Evolutionary conservation across 2,113 vertebrate genomes (phyloP), one percentile per base, ranked within the genome.

Genomic region (Amblyornis subalaris): DNA sequence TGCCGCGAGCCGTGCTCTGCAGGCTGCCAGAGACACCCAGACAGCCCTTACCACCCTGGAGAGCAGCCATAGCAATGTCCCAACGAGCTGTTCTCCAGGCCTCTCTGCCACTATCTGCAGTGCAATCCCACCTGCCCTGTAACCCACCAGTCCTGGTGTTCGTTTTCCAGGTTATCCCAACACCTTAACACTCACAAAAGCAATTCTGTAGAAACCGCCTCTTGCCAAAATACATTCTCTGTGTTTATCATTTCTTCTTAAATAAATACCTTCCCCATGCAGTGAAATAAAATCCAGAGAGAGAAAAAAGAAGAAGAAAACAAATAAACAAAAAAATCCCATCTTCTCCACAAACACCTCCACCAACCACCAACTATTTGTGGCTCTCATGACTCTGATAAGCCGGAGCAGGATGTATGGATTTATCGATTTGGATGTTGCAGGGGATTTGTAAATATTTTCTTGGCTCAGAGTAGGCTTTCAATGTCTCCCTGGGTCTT

Each of bases 1-100:
- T 0, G 0, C n/a, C 51, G 16, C 1, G 0, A 4, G 16, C 75
- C 1, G 0, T 29, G 48, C 62, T 11, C 65, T 6, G 12, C 67
- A 75, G 70, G 29, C 51, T 15, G 50, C 14, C 28, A 55, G 40
- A 35, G 16, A 14, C 29, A 13, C 4, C 44, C 67, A 0, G 0
- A 1, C 25, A 17, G 20, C 20, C 50, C 26, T 5, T 1, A 1
- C 9, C 13, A 5, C 35, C 7, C 7, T 0, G 1, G 65, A 47
- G 31, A 20, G 10, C 51, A 28, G 31, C 3, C 0, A 3, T 7
- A 29, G 55, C 18, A 17, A 3, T 0, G 1, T 1, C 31, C 42
- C 31, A 6, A 26, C 2, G 1, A 25, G 23, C 16, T 23, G 23
- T 0, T 19, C 14, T 11, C 26, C 40, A 21, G 18, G 19, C 9